Percentiles rank a stretch among this genome's conserved stretches.
Conservation (phyloP, 2,797 vertebrate species). For the Channa striata region DNA sequence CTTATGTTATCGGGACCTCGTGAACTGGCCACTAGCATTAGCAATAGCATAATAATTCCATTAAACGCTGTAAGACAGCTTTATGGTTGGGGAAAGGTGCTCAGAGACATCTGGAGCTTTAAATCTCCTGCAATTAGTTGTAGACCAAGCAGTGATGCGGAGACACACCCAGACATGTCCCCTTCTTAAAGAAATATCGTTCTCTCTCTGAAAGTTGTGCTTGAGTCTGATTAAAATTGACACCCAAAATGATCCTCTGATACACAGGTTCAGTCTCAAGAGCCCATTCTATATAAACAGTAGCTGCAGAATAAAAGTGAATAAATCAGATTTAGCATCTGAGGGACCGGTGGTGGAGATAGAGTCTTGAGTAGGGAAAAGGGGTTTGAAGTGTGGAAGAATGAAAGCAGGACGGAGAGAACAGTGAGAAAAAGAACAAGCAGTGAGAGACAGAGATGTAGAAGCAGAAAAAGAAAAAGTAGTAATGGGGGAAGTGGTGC, state of each 20-base stretch:
- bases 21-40: conserved; percentile 20
- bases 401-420: conserved; percentile 25
- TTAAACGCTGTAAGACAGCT: conserved; percentile 6
- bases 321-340: conserved; percentile 31
- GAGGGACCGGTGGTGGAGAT: conserved; percentile 21
- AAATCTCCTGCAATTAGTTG: conserved; percentile 28
- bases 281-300: conserved; percentile 34
- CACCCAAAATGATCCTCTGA: conserved; percentile 22
- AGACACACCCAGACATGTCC: conserved; percentile 27
- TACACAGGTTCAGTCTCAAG: conserved; percentile 35
- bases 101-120: conserved; percentile 17
- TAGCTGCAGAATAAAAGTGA: conserved; percentile 29
- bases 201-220: conserved; percentile 23
- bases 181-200: conserved; percentile 8
- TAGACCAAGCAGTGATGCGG: conserved; percentile 22
- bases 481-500: conserved; percentile 86
- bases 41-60: conserved; percentile 19
- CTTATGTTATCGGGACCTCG: conserved; percentile 25
- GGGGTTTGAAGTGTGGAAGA: conserved; percentile 31
- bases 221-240: conserved; percentile 14
- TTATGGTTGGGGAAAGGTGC: too few relatives aligned
- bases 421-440: conserved; percentile 21
- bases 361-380: conserved; percentile 24
- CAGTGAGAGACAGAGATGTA: conserved; percentile 48
- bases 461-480: conserved; percentile 65